Conservation (phyloP, 2,888 invertebrate species). For the Malthinus seriepunctatus region DNA sequence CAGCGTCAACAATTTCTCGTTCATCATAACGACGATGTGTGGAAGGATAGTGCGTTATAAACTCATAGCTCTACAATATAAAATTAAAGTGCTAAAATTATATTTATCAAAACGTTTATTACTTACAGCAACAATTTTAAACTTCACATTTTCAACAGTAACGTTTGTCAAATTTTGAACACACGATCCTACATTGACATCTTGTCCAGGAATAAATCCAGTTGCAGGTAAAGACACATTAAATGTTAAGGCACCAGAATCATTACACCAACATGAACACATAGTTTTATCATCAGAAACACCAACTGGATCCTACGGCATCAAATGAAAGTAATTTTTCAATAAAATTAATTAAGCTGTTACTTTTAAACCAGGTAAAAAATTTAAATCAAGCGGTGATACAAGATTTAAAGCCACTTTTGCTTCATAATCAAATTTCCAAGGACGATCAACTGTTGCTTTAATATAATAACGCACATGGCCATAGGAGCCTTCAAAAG, state of each 20-base stretch:
- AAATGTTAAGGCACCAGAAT: conserved; percentile 15
- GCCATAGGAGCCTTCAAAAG: conserved; percentile 40
- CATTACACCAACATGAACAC: conserved; percentile 21
- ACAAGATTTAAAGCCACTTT: conserved; percentile 38
- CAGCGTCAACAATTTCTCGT: conserved; percentile 19
- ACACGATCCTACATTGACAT: conserved; percentile 69
- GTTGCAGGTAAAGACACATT: conserved; percentile 36
- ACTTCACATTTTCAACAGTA: conserved; percentile 11
- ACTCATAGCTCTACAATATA: conserved; percentile 12
- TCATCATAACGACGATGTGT: conserved; percentile 1
- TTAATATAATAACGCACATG: conserved; percentile 39
- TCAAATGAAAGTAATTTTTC: background rate
- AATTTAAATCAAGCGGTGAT: conserved; percentile 41
- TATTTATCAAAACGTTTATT: background rate
- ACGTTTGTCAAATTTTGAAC: conserved; percentile 69
- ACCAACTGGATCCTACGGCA: background rate
- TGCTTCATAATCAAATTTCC: conserved; percentile 45
- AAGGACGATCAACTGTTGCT: conserved; percentile 43
- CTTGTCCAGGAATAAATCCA: conserved; percentile 78
- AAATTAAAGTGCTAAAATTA: background rate
- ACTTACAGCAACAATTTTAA: conserved; percentile 11
- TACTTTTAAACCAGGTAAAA: conserved; percentile 23
- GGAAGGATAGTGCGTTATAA: conserved; percentile 8
- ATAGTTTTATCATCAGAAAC: conserved; percentile 15
- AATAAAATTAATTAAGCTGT: background rate